Conservation (phyloP, 2,888 invertebrate species). For the Leucoma salicis region DNA sequence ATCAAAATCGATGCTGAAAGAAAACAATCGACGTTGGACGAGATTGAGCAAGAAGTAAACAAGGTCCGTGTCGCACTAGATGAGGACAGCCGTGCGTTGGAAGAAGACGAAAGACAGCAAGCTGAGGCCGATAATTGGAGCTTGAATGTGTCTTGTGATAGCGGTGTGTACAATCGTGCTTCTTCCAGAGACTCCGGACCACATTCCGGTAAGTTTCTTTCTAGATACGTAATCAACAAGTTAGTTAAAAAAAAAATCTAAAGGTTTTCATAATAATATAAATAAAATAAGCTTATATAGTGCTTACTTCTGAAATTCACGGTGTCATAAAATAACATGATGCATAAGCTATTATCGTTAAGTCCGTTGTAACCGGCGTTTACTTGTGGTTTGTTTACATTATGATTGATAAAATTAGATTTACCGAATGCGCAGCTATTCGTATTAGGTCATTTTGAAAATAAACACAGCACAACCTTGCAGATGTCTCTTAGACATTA, state of each 20-base stretch:
- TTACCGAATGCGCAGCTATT: slow-evolving; percentile 66
- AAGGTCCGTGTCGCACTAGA: slow-evolving; percentile 75
- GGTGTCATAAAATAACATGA: slow-evolving; percentile 58
- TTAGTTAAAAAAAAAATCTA: too few species aligned
- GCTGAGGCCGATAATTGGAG: slow-evolving; percentile 78
- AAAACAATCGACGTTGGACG: slow-evolving; percentile 71
- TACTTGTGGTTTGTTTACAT: slow-evolving; percentile 76
- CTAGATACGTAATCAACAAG: too few species aligned
- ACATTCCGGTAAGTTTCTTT: slow-evolving; percentile 74
- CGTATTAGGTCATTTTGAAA: slow-evolving; percentile 78
- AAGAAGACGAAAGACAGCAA: slow-evolving; percentile 70
- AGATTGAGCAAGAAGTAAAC: slow-evolving; percentile 76
- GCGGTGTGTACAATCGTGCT: slow-evolving; percentile 83
- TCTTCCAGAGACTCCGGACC: slow-evolving; percentile 79
- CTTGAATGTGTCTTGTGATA: slow-evolving; percentile 80
- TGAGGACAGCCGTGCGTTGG: slow-evolving; percentile 75
- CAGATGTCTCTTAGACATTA: slow-evolving; percentile 65
- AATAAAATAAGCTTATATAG: slow-evolving; percentile 68
- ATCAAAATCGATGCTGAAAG: slow-evolving; percentile 51
- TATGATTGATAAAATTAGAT: slow-evolving; percentile 75
- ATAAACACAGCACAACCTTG: slow-evolving; percentile 77
- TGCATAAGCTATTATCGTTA: slow-evolving; percentile 54
- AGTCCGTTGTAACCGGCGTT: slow-evolving; percentile 50
- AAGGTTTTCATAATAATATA: too few species aligned
- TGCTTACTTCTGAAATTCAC: slow-evolving; percentile 45